Conservation (phyloP, 1,140 invertebrate genomes). For the Teleogryllus occipitalis region DNA sequence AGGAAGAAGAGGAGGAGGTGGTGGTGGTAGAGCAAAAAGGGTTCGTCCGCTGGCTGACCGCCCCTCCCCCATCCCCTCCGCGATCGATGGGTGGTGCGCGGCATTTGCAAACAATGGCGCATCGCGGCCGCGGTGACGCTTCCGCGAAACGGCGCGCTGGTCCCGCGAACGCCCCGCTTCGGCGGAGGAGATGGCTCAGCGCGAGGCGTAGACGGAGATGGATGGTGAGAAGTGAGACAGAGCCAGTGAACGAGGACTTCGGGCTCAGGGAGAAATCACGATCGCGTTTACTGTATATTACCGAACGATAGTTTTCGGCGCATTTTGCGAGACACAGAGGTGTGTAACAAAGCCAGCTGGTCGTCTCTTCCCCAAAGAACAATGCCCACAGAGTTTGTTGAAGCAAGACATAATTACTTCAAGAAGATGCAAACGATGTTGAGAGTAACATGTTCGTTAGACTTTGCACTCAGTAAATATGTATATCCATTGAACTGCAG, state of each 20-base stretch:
- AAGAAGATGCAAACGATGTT: too few relatives aligned
- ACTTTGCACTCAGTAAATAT: too few relatives aligned
- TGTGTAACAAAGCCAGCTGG: too few relatives aligned
- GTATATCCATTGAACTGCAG: too few relatives aligned
- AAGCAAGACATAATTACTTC: too few relatives aligned
- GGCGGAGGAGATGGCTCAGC: neutral
- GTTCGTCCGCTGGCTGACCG: neutral
- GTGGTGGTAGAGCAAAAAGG: neutral
- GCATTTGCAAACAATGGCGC: constrained; percentile 3
- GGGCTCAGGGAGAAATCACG: neutral
- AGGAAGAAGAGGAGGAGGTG: neutral
- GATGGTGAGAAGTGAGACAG: neutral
- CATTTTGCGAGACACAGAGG: too few relatives aligned
- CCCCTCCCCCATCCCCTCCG: neutral
- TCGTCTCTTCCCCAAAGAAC: too few relatives aligned
- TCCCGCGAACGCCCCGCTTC: neutral
- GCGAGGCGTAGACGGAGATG: neutral
- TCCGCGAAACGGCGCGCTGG: neutral
- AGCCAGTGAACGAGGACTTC: neutral
- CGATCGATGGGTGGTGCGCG: neutral
- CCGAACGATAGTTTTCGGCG: too few relatives aligned
- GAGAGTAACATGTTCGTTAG: too few relatives aligned
- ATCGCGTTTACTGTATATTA: too few relatives aligned
- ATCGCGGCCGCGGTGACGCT: neutral
- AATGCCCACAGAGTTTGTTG: too few relatives aligned